phyloP scores from a whole-genome alignment of 2,113 vertebrate species.

The Lepus europaeus region DNA sequence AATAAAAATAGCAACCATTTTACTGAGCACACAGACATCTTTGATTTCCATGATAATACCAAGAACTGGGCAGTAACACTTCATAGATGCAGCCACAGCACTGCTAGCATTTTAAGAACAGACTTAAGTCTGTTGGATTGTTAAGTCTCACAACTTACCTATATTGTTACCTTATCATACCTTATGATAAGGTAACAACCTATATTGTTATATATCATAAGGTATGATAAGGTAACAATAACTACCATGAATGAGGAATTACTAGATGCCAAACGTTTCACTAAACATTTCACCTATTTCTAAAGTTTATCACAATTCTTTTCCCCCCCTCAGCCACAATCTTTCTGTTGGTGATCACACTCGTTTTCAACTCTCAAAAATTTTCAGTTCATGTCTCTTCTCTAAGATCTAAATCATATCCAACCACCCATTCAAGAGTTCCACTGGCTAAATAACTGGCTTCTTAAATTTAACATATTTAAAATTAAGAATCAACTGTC shows the following conservation, averaged over 20 bases:
- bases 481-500: not conserved
- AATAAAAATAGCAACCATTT: not conserved
- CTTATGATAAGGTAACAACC: not conserved
- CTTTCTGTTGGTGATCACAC: not conserved
- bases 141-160: not conserved
- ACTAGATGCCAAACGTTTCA: not conserved
- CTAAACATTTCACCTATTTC: not conserved
- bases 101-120: not conserved
- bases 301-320: conserved; percentile 34
- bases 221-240: not conserved
- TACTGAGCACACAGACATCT: not conserved
- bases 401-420: not conserved
- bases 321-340: not conserved
- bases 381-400: not conserved
- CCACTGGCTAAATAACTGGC: conserved; percentile 16
- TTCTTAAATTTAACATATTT: conserved; percentile 58
- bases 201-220: too few species aligned
- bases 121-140: not conserved
- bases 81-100: not conserved
- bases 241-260: not conserved
- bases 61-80: not conserved
- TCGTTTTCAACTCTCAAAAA: conserved; percentile 49
- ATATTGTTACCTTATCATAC: too few species aligned
- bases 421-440: conserved; percentile 27
- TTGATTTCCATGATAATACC: not conserved